Evolutionary conservation across 1,140 invertebrate species (phyloP), one percentile per base, ranked within the genome.

Genomic region (Drosophila subobscura): DNA sequence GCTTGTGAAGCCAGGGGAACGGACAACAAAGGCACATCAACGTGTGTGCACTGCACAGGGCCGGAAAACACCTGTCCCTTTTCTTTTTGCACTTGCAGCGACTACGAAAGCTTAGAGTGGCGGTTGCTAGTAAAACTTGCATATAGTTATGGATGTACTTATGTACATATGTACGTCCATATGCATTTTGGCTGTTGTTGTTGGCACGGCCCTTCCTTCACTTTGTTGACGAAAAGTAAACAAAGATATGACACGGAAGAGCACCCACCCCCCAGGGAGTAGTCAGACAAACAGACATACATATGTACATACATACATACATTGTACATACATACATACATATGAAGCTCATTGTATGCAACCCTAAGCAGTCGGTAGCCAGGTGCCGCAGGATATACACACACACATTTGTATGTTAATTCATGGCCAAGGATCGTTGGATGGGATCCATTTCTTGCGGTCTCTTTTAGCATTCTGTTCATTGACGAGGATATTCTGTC

Each of bases 211-310:
- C 74, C 72, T 70, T 78, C 68, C 16, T 59, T 16, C 20, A 23
- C 23, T 64, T 60, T 85, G 85, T 85, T 85, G 80, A 85, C 78
- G 55, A 85, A 79, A 85, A 25, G 80, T 85, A 85, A 85, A 85
- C 80, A 85, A 85, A 56, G 23, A 50, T 40, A 61, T 70, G 55
- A 68, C 56, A 55, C 22, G 12, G 50, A 67, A 74, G 50, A 54
- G 49, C 60, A 72, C 51, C 59, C 44, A 53, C 29, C 44, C 22
- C 29, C 8, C 27, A 29, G 27, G 27, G 3, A 29, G 27, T 29
- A 63, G 56, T 27, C 49, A 20, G 46, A 40, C 52, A 70, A 42
- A 22, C 46, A 53, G 40, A 52, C 40, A 60, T 33, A 37, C 25
- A 40, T 54, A 25, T 45, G 29, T 44, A 6, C 42, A 27, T 7